Conservation (phyloP, 2,888 invertebrate genomes). For the Dryobotodes eremita region DNA sequence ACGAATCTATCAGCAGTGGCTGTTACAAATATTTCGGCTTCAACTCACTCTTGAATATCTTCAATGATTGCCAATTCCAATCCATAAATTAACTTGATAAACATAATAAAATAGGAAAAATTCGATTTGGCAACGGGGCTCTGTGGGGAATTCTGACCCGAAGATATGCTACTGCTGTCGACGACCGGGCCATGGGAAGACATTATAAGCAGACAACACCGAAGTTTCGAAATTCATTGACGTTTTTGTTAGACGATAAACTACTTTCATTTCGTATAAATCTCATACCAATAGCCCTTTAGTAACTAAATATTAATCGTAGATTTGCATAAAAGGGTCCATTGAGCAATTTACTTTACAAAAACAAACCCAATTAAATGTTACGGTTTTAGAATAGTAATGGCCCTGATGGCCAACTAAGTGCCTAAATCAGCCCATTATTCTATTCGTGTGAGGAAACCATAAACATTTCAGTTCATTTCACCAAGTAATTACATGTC, state of each 20-base stretch:
- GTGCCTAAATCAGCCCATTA: constrained; percentile 31
- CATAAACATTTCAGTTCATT: constrained; percentile 31
- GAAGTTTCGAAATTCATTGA: not conserved
- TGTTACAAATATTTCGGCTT: not conserved
- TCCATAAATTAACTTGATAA: not conserved
- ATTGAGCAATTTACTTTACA: constrained; percentile 27
- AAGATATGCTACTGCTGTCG: not conserved
- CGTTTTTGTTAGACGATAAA: not conserved
- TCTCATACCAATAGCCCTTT: constrained; percentile 16
- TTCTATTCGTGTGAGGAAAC: constrained; percentile 16
- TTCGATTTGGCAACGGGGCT: not conserved
- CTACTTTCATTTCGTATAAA: constrained; percentile 5
- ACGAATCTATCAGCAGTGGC: not conserved
- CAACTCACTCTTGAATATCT: not conserved
- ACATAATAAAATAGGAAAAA: not conserved
- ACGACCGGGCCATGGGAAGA: not conserved
- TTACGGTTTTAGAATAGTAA: constrained; percentile 3
- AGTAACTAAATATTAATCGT: constrained; percentile 1
- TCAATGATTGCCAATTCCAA: not conserved
- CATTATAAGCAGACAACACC: not conserved
- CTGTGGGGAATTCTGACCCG: not conserved
- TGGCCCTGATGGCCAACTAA: constrained; percentile 21
- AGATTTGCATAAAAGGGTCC: constrained; percentile 43
- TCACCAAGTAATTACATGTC: constrained; percentile 29
- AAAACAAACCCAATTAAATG: constrained; percentile 39